Base-by-base conservation (phyloP, 2,113 vertebrate genomes). In the Cyprinus carpio region DNA sequence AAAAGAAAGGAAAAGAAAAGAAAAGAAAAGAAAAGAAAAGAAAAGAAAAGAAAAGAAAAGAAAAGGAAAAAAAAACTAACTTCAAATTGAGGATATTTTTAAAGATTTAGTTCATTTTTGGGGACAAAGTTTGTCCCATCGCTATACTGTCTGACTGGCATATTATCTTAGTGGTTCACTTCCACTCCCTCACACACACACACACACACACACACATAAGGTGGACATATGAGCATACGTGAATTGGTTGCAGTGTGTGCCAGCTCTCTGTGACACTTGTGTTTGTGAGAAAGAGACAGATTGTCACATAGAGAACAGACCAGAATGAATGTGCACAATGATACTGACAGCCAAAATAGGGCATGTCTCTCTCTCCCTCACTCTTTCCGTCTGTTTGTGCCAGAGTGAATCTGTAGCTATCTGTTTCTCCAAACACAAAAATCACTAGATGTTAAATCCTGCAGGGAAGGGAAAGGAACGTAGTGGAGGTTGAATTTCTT, bases 271-370 rank as follows among this genome's bases (percentile, higher is more conserved):
- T 78, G 40, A 75, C 40, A 75, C 12, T 12, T 56, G 23, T 74
- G 31, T 84, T 34, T 56, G 31, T 46, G 51, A 23, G 12, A 62
- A 15, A 46, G 15, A 51, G 80, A 69, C 9, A 51, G 25, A 82
- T 5, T 82, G 81, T 49, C 43, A 51, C 15, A 49, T 6, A 75
- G 72, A 75, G n/a, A 51, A 71, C 31, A 34, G 67, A 54, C 20
- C 20, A 82, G 31, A 82, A 54, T 51, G 65, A 71, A 34, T 71
- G 20, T 82, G 64, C 64, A 82, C 43, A 34, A 69, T 51, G 76
- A 78, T 60, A 56, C 76, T 78, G 76, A 60, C 76, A 78, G 76
- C 76, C 54, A 60, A 78, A 58, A n/a, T n/a, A n/a, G n/a, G n/a
- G n/a, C n/a, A n/a, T 78, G 18, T 60, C 29, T 40, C 54, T 20